Conservation (phyloP, 2,797 vertebrate species). For the Etheostoma perlongum region DNA sequence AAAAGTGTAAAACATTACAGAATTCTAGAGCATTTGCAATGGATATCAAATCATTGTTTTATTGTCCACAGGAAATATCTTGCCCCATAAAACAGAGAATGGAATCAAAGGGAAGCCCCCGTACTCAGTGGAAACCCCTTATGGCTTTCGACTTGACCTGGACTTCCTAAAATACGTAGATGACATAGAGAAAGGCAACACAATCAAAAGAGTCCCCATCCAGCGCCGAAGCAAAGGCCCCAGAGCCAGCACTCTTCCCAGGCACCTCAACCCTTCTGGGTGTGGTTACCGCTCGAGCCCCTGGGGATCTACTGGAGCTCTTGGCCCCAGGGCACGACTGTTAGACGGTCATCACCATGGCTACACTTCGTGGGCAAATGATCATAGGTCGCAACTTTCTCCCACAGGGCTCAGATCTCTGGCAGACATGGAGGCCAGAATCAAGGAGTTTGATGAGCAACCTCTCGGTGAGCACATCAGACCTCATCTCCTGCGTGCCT, state of each 20-base stretch:
- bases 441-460: constrained; percentile 81
- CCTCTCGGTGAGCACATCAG: constrained; percentile 82
- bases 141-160: constrained; percentile 95
- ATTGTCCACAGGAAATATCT: constrained; percentile 80
- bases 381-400: constrained; percentile 52
- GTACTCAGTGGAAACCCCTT: constrained; percentile 96
- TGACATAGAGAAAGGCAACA: constrained; percentile 98
- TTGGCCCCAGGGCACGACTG: constrained; percentile 79
- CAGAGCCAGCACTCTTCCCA: constrained; percentile 91
- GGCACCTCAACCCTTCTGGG: constrained; percentile 92
- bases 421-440: constrained; percentile 79
- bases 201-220: constrained; percentile 92
- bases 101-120: constrained; percentile 85
- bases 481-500: constrained; percentile 92
- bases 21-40: background rate
- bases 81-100: constrained; percentile 81
- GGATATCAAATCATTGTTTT: constrained; percentile 11
- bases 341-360: constrained; percentile 77
- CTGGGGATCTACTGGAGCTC: constrained; percentile 86
- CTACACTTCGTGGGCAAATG: constrained; percentile 54
- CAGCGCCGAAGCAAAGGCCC: constrained; percentile 90
- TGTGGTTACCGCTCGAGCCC: constrained; percentile 77
- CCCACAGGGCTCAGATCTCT: constrained; percentile 62
- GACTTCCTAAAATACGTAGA: constrained; percentile 99
- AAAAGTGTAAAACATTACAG: background rate